Percentiles rank a stretch among this genome's conserved stretches.
phyloP scores from a whole-genome alignment of 2,113 vertebrate species.

The Periophthalmodon schlosseri region DNA sequence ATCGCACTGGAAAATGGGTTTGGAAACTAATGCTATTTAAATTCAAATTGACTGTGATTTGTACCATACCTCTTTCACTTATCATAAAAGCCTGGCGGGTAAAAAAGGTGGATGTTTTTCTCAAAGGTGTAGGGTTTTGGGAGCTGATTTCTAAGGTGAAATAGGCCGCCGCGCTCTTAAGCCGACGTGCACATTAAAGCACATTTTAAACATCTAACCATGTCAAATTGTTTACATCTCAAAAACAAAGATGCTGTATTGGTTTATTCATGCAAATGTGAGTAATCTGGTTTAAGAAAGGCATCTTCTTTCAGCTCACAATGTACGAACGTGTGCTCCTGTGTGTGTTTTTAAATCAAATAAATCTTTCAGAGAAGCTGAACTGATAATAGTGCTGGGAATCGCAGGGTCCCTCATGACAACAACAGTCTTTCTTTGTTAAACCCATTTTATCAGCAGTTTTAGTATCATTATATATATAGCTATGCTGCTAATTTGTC shows the following conservation, averaged over 20 bases:
- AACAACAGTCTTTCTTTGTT: no score
- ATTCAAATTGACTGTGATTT: slow-evolving; percentile 2
- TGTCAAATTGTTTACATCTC: background rate
- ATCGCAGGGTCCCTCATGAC: no score
- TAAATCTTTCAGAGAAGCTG: no score
- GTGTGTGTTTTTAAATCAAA: no score
- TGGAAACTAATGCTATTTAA: background rate
- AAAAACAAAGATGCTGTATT: no score
- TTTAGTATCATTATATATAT: no score
- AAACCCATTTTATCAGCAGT: no score
- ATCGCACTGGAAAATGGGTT: background rate
- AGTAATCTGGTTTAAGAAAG: background rate
- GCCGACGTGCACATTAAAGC: background rate
- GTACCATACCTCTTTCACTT: background rate
- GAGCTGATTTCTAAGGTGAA: background rate
- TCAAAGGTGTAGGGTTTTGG: background rate
- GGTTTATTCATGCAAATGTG: no score
- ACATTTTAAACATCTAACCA: background rate
- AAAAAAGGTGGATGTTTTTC: background rate
- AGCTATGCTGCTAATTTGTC: no score
- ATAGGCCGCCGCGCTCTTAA: background rate
- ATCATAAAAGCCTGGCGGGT: background rate
- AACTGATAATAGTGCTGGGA: no score
- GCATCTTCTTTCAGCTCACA: no score
- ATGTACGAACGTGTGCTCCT: no score